phyloP scores from a whole-genome alignment of 2,797 vertebrate genomes.

The Podarcis siculus region DNA sequence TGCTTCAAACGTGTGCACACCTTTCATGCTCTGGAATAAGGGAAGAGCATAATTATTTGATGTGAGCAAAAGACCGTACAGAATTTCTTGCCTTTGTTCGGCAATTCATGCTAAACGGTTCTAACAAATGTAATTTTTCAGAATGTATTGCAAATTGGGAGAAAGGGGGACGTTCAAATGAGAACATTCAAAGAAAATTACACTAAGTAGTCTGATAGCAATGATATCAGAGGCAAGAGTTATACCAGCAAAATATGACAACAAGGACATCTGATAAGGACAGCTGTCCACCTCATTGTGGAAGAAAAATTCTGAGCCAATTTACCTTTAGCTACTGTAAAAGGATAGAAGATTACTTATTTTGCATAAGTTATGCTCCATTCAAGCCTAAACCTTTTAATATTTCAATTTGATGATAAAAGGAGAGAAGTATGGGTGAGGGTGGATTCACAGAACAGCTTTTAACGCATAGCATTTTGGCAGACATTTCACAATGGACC shows the following conservation, averaged over 20 bases:
- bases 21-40: slow-evolving; percentile 55
- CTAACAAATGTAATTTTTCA: slow-evolving; percentile 63
- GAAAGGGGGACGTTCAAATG: slow-evolving; percentile 37
- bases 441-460: not conserved
- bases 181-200: slow-evolving; percentile 13
- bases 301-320: not conserved
- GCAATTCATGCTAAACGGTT: slow-evolving; percentile 45
- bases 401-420: not conserved
- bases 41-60: slow-evolving; percentile 52
- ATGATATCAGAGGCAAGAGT: slow-evolving; percentile 1
- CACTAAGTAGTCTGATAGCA: not conserved
- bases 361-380: not conserved
- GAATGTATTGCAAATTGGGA: slow-evolving; percentile 57
- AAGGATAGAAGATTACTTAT: not conserved
- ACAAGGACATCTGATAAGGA: not conserved
- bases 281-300: not conserved
- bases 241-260: not conserved
- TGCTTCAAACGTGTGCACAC: slow-evolving; percentile 57
- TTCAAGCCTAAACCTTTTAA: not conserved
- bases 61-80: slow-evolving; percentile 53
- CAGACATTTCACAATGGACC: not conserved
- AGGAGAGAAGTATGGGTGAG: not conserved
- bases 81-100: slow-evolving; percentile 58
- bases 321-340: not conserved
- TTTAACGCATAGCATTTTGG: not conserved